phyloP scores from a whole-genome alignment of 2,888 invertebrate species.

The Drosophila stalkeri region DNA sequence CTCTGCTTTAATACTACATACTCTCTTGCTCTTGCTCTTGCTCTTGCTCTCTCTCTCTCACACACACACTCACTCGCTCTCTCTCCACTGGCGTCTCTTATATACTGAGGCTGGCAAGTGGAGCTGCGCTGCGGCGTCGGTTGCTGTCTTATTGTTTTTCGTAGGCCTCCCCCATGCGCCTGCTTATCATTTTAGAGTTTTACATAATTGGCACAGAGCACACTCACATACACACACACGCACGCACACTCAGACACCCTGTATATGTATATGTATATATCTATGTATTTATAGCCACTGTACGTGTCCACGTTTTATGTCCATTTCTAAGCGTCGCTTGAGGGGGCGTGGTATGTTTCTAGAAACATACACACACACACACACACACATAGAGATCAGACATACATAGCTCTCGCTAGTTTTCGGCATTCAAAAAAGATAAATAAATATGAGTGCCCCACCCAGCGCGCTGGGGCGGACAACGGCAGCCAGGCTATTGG shows the following conservation, averaged over 20 bases:
- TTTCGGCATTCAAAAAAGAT: slow-evolving; percentile 64
- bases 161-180: slow-evolving; percentile 65
- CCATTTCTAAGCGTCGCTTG: slow-evolving; percentile 59
- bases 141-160: slow-evolving; percentile 71
- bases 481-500: slow-evolving; percentile 38
- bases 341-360: slow-evolving; percentile 57
- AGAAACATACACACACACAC: slow-evolving; percentile 31
- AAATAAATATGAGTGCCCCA: slow-evolving; percentile 72
- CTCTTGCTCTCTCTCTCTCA: background rate
- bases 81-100: slow-evolving; percentile 28
- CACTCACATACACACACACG: slow-evolving; percentile 7
- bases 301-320: slow-evolving; percentile 48
- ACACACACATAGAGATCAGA: slow-evolving; percentile 8
- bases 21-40: background rate
- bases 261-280: slow-evolving; percentile 6
- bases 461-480: slow-evolving; percentile 9
- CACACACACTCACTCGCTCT: background rate
- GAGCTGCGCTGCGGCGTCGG: slow-evolving; percentile 19
- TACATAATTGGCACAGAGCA: slow-evolving; percentile 69
- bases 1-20: background rate
- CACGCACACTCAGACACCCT: slow-evolving; percentile 2
- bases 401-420: slow-evolving; percentile 33
- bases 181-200: slow-evolving; percentile 77
- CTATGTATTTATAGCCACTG: slow-evolving; percentile 33
- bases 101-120: slow-evolving; percentile 41